Evolutionary conservation across 1,140 invertebrate species (phyloP).

Genomic region (Capitella teleta): DNA sequence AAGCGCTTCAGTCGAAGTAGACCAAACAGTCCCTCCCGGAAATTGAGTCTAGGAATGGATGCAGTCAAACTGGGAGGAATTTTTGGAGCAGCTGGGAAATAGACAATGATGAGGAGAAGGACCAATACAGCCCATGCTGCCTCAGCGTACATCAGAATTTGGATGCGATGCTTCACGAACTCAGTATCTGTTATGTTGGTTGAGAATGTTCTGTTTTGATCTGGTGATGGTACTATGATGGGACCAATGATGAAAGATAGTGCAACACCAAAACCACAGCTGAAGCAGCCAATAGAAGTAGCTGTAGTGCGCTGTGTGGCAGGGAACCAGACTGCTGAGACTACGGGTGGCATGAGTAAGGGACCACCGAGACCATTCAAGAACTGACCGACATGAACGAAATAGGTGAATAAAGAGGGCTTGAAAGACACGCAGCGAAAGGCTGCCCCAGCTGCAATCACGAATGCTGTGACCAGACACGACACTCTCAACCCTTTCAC

Average conservation of each 20-base stretch:
- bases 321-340: background rate
- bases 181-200: background rate
- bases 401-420: background rate
- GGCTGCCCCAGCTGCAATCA: too few species aligned
- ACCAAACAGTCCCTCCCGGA: background rate
- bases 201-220: background rate
- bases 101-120: constrained; percentile 12
- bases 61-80: background rate
- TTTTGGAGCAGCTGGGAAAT: constrained; percentile 1
- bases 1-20: background rate
- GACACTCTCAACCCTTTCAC: too few species aligned
- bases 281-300: background rate
- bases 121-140: background rate
- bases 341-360: background rate
- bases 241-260: background rate
- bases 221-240: background rate
- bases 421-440: background rate
- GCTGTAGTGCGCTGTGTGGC: constrained; percentile 1
- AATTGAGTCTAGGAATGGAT: background rate
- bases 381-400: background rate
- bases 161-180: background rate
- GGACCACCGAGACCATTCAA: background rate
- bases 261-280: background rate
- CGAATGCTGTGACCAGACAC: too few species aligned
- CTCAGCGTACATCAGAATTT: background rate